Base-by-base conservation (phyloP, 2,888 invertebrate genomes). In the Aphodius sticticus region DNA sequence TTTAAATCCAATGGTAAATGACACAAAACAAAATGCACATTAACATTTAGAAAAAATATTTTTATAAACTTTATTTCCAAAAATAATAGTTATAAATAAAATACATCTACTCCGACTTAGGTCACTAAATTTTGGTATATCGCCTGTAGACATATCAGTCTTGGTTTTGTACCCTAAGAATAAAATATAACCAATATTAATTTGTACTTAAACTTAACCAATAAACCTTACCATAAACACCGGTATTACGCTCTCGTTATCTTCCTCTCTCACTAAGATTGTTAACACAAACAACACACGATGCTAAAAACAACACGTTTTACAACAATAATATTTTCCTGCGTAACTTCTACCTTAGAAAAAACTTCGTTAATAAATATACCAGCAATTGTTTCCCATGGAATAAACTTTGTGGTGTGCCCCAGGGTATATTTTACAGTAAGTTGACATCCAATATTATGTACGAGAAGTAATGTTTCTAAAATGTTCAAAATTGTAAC, bases 321-420 rank as follows among this genome's bases (percentile, higher is more conserved):
- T 35, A 74, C 14, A 74, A 72, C 70, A 16, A 35, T 70, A 80
- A 78, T 70, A 75, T 14, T 35, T 79, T 37, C 16, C 36, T 26
- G 26, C 26, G 26, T 26, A 26, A 14, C 71, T 82, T 86, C 81
- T 85, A 90, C 90, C 86, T 89, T 85, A 76, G 88, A 88, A 35
- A 90, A 87, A 0, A 90, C 90, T 86, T 90, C 90, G 79, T 90
- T 90, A 12, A 90, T 88, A 1, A 90, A 88, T 14, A 90, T 82
- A 81, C 90, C 89, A 69, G 89, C 84, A 7, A 90, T 85, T 78
- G 86, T 82, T 0, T 86, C 84, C 14, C 86, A 85, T 12, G 90
- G 87, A 16, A 90, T 85, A 79, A 89, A 90, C 6, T 85, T 80
- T 12, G 86, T 87, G 0, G 85, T 82, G 53, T 85, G 85, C 0